These are phyloP conservation scores for Corythucha ciliata DNA, from an alignment of 2,888 invertebrate species.

Conservation along the genomic window DNA sequence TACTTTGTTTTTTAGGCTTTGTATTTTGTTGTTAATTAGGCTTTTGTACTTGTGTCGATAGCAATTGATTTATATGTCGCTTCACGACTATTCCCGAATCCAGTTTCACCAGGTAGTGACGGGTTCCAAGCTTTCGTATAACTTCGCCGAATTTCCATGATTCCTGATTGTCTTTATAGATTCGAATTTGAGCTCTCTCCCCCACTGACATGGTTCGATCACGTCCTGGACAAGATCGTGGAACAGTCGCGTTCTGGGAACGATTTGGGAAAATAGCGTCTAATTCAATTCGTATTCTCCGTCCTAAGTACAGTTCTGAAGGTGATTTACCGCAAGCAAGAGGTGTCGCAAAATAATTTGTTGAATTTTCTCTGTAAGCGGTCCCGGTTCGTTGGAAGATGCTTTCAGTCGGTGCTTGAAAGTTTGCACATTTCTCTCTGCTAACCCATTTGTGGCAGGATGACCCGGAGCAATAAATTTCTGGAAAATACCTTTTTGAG, in stretches of 20 bases:
- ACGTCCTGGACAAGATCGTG: too few species aligned
- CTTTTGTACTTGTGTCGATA: too few species aligned
- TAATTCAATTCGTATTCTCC: conserved; percentile 8
- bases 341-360: conserved; percentile 18
- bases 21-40: too few species aligned
- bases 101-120: too few species aligned
- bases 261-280: conserved; percentile 18
- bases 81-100: too few species aligned
- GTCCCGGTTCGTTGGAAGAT: background rate
- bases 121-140: too few species aligned
- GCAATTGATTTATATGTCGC: too few species aligned
- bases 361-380: background rate
- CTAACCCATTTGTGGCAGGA: conserved; percentile 7
- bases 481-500: conserved; percentile 4
- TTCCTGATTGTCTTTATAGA: too few species aligned
- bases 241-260: background rate
- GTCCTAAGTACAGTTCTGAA: background rate
- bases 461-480: conserved; percentile 8
- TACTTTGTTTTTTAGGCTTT: too few species aligned
- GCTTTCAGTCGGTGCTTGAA: background rate
- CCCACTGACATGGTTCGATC: too few species aligned
- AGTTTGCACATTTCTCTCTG: background rate
- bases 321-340: conserved; percentile 21
- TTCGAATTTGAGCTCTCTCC: too few species aligned
- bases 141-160: too few species aligned